These are phyloP conservation scores for Chlorocebus sabaeus DNA, from an alignment of 2,113 vertebrate genomes.

Conservation along the genomic window DNA sequence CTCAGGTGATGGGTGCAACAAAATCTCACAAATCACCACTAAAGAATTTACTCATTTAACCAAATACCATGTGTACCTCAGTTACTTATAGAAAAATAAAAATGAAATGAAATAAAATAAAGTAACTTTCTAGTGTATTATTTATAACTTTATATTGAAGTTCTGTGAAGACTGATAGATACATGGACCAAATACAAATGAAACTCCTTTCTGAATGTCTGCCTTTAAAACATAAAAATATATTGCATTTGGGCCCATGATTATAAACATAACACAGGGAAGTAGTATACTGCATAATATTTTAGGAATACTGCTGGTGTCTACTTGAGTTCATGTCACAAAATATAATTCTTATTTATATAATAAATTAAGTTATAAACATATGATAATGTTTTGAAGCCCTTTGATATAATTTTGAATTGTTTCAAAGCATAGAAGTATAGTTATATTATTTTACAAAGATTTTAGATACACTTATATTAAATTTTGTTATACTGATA, in stretches of 20 bases:
- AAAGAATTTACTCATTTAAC: no score
- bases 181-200: background rate
- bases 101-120: no score
- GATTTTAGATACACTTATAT: background rate
- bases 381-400: background rate
- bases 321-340: background rate
- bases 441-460: background rate
- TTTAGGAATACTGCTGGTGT: background rate
- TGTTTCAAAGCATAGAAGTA: background rate
- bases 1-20: no score
- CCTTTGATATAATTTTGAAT: background rate
- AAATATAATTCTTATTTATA: background rate
- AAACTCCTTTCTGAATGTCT: background rate
- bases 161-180: background rate
- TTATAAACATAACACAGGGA: background rate
- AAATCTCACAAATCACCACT: no score
- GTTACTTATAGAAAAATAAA: no score
- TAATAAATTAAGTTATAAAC: background rate
- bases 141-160: background rate
- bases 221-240: background rate
- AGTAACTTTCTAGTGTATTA: background rate
- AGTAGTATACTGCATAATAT: background rate
- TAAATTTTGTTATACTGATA: background rate
- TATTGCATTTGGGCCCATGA: no score
- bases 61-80: no score